These are phyloP conservation scores for Oryzias melastigma DNA, from an alignment of 2,113 vertebrate genomes.

Conservation along the genomic window DNA sequence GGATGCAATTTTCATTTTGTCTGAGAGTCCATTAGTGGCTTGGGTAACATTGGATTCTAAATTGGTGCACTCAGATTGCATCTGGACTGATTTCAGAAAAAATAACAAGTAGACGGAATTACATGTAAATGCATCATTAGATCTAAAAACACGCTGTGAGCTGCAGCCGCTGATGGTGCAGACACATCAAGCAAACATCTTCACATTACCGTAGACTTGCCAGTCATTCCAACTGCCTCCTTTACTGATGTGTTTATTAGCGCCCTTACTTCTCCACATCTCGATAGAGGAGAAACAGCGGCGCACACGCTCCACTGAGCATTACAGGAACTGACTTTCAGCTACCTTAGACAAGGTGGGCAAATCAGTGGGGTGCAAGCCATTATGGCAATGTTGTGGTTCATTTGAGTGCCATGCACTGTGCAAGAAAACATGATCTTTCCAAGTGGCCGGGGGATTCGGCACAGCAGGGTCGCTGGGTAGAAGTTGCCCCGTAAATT, in stretches of 20 bases:
- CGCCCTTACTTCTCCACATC: conserved; percentile 55
- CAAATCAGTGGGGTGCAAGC: conserved; percentile 70
- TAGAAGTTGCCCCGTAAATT: conserved; percentile 76
- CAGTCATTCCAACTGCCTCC: conserved; percentile 34
- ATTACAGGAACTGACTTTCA: conserved; percentile 74
- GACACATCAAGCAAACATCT: conserved; percentile 43
- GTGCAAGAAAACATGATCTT: conserved; percentile 74
- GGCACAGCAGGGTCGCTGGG: conserved; percentile 66
- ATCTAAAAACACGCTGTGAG: conserved; percentile 60
- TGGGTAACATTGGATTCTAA: conserved; percentile 70
- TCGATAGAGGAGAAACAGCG: conserved; percentile 72
- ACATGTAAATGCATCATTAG: conserved; percentile 69
- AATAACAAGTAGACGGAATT: conserved; percentile 64
- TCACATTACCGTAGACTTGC: conserved; percentile 51
- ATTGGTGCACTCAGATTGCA: conserved; percentile 75
- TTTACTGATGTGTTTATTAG: conserved; percentile 60
- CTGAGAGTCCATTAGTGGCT: conserved; percentile 76
- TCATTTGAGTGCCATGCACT: conserved; percentile 75
- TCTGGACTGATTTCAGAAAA: conserved; percentile 69
- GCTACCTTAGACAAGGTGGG: conserved; percentile 75
- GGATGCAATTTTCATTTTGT: conserved; percentile 77
- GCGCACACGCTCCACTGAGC: conserved; percentile 61
- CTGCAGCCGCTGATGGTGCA: conserved; percentile 36
- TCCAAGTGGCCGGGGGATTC: conserved; percentile 74
- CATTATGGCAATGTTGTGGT: conserved; percentile 72